Percentiles rank a stretch among this genome's conserved stretches.
These are phyloP conservation scores for Caranx ignobilis DNA, from an alignment of 2,113 vertebrate genomes.

Conservation along the genomic window DNA sequence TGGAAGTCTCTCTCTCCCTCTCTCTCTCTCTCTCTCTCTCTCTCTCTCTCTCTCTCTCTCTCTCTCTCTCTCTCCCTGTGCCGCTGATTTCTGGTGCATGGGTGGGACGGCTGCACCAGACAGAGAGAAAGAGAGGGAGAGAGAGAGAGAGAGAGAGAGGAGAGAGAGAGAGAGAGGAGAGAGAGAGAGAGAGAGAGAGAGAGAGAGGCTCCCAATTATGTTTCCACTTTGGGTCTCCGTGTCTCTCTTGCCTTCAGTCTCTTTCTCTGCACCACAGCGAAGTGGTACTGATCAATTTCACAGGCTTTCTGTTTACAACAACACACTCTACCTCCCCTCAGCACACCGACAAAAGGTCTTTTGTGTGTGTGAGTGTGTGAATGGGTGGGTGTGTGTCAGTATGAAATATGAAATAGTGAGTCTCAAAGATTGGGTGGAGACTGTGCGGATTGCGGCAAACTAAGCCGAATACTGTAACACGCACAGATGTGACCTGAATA, in stretches of 20 bases:
- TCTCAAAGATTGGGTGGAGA: conserved; percentile 49
- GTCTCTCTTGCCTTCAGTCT: conserved; percentile 50
- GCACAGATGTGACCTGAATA: conserved; percentile 52
- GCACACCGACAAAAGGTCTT: conserved; percentile 46
- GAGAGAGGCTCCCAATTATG: conserved; percentile 67
- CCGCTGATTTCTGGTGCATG: conserved; percentile 59
- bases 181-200: conserved; percentile 22
- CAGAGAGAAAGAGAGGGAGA: conserved; percentile 18
- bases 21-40: background rate
- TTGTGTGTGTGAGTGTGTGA: conserved; percentile 16
- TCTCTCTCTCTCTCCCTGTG: background rate
- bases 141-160: conserved; percentile 22
- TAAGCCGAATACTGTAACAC: conserved; percentile 41
- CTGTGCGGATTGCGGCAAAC: conserved; percentile 56
- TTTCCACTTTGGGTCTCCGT: conserved; percentile 60
- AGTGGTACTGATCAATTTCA: conserved; percentile 73
- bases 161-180: conserved; percentile 21
- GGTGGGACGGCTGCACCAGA: conserved; percentile 52
- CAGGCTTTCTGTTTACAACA: conserved; percentile 63
- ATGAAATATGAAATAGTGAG: conserved; percentile 61
- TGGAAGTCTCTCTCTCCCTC: conserved; percentile 47
- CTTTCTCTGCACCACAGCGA: conserved; percentile 58
- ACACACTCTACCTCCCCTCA: conserved; percentile 52
- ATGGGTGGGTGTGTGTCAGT: conserved; percentile 35
- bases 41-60: conserved; percentile 22